Evolutionary conservation across 2,888 invertebrate genomes (phyloP).

Genomic region (Entomobrya proxima): DNA sequence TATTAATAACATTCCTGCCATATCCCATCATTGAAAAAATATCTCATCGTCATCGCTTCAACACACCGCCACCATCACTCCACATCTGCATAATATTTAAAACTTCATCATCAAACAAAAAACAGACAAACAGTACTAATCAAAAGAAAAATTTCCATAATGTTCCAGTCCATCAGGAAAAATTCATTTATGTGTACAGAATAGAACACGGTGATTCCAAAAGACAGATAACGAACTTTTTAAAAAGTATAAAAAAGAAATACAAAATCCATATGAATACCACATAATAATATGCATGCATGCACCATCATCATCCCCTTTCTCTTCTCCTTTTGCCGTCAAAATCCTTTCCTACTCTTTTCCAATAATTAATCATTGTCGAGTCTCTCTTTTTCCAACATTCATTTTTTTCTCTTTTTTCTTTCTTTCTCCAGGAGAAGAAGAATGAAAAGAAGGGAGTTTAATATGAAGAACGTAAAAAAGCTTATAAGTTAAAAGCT

Average conservation of each 20-base stretch:
- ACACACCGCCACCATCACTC: conserved; percentile 19
- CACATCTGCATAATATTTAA: conserved; percentile 40
- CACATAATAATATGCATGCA: conserved; percentile 52
- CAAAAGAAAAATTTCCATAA: conserved; percentile 66
- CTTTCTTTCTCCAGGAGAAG: conserved; percentile 63
- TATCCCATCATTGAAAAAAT: conserved; percentile 39
- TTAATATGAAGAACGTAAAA: conserved; percentile 17
- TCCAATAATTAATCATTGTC: conserved; percentile 76
- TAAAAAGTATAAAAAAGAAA: conserved; percentile 44
- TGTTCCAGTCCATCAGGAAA: conserved; percentile 59
- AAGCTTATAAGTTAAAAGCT: conserved; percentile 24
- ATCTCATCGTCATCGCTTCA: conserved; percentile 37
- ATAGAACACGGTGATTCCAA: conserved; percentile 32
- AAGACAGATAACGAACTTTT: conserved; percentile 53
- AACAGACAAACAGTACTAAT: conserved; percentile 60
- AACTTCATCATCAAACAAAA: conserved; percentile 35
- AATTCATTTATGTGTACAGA: conserved; percentile 8
- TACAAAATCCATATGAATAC: conserved; percentile 50
- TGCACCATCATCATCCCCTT: conserved; percentile 40
- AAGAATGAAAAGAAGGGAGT: conserved; percentile 32
- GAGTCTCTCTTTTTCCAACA: conserved; percentile 70
- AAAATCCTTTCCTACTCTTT: conserved; percentile 68
- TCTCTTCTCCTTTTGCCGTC: conserved; percentile 67
- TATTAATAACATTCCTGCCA: conserved; percentile 61
- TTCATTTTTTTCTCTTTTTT: conserved; percentile 72